Percentiles rank a stretch among this genome's conserved stretches.
phyloP scores from a whole-genome alignment of 1,140 invertebrate species.

The Anoplophora glabripennis region DNA sequence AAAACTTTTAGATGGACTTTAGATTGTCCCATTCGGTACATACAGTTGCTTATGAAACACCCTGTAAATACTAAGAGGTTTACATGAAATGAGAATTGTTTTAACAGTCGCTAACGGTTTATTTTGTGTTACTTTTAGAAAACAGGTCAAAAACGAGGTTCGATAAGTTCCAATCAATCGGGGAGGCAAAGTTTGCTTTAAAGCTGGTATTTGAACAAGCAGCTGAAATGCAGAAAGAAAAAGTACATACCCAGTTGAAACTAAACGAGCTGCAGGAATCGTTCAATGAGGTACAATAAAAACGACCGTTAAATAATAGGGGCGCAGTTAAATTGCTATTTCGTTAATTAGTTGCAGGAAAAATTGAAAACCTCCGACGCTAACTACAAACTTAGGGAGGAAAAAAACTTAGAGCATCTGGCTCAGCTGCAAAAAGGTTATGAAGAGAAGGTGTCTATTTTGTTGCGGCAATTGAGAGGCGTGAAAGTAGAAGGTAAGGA shows the following conservation, averaged over 20 bases:
- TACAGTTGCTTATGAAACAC: too few relatives aligned
- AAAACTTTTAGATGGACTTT: too few relatives aligned
- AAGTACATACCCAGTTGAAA: conserved; percentile 46
- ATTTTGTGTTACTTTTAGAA: conserved; percentile 19
- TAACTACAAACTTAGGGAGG: conserved; percentile 50
- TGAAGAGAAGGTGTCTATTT: conserved; percentile 51
- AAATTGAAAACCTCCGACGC: conserved; percentile 43
- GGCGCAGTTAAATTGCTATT: not conserved
- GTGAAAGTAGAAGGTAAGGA: conserved; percentile 27
- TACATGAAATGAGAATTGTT: not conserved
- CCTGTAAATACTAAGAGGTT: too few relatives aligned
- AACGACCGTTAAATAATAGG: conserved; percentile 29
- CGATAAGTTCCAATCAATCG: conserved; percentile 63
- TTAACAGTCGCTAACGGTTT: not conserved
- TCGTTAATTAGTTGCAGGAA: conserved; percentile 30
- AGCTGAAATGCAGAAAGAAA: conserved; percentile 53
- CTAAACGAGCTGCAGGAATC: conserved; percentile 55
- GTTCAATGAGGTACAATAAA: conserved; percentile 50
- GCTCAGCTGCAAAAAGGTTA: conserved; percentile 46
- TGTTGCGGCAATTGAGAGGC: conserved; percentile 41
- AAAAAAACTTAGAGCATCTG: conserved; percentile 38
- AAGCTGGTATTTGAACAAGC: conserved; percentile 59
- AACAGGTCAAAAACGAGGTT: conserved; percentile 58
- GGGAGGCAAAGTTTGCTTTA: conserved; percentile 63
- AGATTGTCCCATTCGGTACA: too few relatives aligned